Conservation (phyloP, 2,797 vertebrate genomes). For the Poecilia velifera region DNA sequence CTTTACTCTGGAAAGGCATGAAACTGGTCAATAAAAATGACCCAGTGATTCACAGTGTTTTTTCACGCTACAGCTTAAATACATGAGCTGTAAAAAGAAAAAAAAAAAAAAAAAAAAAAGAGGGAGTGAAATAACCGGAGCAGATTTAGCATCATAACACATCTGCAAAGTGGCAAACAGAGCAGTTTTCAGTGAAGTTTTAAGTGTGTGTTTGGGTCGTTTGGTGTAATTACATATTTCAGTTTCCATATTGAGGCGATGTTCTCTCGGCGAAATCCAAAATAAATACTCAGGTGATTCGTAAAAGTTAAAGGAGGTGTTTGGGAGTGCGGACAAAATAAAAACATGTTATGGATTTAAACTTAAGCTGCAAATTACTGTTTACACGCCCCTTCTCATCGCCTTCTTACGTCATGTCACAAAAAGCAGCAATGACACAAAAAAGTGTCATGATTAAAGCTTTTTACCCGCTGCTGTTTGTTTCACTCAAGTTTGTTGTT, state of each 20-base stretch:
- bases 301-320: conserved; percentile 35
- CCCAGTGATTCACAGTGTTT: conserved; percentile 67
- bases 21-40: conserved; percentile 65
- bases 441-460: conserved; percentile 37
- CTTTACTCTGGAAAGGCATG: conserved; percentile 39
- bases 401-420: conserved; percentile 67
- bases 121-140: conserved; percentile 37
- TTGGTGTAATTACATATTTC: conserved; percentile 63
- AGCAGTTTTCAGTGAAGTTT: conserved; percentile 55
- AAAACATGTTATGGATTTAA: conserved; percentile 77
- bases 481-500: background rate
- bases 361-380: conserved; percentile 74
- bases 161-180: conserved; percentile 48
- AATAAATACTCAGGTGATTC: conserved; percentile 49
- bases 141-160: conserved; percentile 52
- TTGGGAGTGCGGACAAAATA: conserved; percentile 61
- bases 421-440: conserved; percentile 48
- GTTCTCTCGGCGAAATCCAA: conserved; percentile 30
- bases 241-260: conserved; percentile 42
- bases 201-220: conserved; percentile 65
- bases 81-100: conserved; percentile 43
- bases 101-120: no score
- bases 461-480: conserved; percentile 49
- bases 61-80: conserved; percentile 55
- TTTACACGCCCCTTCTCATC: conserved; percentile 70